phyloP scores from a whole-genome alignment of 2,113 vertebrate genomes.

The Anguilla japonica region DNA sequence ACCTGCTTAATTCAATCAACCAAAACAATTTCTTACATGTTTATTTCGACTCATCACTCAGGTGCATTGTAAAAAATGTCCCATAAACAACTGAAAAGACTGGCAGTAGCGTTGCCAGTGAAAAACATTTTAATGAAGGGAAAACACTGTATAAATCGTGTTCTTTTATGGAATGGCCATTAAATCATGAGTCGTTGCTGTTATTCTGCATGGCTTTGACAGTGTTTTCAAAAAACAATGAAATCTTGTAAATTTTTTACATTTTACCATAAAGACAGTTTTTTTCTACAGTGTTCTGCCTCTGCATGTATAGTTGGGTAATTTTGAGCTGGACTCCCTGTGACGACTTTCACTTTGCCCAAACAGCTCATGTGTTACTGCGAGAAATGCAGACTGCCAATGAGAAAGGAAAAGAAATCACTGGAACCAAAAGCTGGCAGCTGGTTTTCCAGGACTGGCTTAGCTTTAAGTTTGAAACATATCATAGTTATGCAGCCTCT shows the following conservation, averaged over 20 bases:
- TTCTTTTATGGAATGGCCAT: too few species aligned
- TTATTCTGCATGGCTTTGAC: too few species aligned
- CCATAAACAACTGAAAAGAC: too few species aligned
- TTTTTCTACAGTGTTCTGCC: neutral
- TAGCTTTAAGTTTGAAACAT: neutral
- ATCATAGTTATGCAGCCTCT: neutral
- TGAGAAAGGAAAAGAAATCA: neutral
- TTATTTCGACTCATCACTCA: neutral
- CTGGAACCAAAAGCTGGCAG: neutral
- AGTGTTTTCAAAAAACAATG: too few species aligned
- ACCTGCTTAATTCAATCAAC: neutral
- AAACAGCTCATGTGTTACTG: neutral
- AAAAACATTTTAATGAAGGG: too few species aligned
- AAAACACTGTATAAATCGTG: too few species aligned
- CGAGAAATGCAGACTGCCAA: neutral
- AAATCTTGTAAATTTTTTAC: too few species aligned
- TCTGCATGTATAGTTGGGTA: neutral
- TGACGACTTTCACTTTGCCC: neutral
- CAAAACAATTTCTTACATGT: neutral
- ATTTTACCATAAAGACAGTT: too few species aligned
- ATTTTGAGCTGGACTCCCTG: neutral
- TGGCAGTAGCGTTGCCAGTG: too few species aligned
- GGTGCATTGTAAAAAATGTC: too few species aligned
- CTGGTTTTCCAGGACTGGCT: neutral
- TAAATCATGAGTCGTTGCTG: too few species aligned